Evolutionary conservation across 2,797 vertebrate genomes (phyloP).

Genomic region (Hemibagrus guttatus): DNA sequence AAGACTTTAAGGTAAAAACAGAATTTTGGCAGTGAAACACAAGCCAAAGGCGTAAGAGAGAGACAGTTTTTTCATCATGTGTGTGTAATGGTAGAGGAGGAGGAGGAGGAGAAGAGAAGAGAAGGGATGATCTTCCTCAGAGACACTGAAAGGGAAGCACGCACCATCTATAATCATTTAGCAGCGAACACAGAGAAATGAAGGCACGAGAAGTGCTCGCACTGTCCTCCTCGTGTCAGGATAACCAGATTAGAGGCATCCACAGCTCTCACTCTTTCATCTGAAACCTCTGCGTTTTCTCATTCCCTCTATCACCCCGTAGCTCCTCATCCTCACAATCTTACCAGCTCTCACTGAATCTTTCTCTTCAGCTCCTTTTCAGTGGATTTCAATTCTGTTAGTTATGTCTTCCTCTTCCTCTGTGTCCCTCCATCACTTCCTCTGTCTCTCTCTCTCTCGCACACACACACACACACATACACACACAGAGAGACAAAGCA

Average conservation of each 20-base stretch:
- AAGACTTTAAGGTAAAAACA: not conserved
- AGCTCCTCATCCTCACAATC: conserved; percentile 44
- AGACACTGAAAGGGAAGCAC: conserved; percentile 59
- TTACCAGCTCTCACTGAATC: conserved; percentile 1
- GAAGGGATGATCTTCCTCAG: conserved; percentile 15
- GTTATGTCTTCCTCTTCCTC: conserved; percentile 31
- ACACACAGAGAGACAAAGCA: conserved; percentile 17
- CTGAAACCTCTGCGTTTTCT: conserved; percentile 30
- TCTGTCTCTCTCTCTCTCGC: conserved; percentile 13
- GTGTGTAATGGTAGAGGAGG: conserved; percentile 53
- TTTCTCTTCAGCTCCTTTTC: conserved; percentile 9
- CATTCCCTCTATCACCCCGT: conserved; percentile 8
- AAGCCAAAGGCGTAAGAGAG: not conserved
- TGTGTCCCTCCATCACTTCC: conserved; percentile 8
- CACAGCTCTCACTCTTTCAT: conserved; percentile 61
- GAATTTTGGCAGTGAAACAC: not conserved
- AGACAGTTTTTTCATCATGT: conserved; percentile 48
- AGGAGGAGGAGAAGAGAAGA: too few relatives aligned
- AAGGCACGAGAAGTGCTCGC: conserved; percentile 62
- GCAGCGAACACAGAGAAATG: conserved; percentile 61
- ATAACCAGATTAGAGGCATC: conserved; percentile 79
- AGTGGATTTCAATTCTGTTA: conserved; percentile 8
- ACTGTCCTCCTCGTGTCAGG: conserved; percentile 69
- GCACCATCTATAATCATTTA: conserved; percentile 77
- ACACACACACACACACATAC: not conserved